Conservation (phyloP, 2,113 vertebrate species). For the Pitta sordida region DNA sequence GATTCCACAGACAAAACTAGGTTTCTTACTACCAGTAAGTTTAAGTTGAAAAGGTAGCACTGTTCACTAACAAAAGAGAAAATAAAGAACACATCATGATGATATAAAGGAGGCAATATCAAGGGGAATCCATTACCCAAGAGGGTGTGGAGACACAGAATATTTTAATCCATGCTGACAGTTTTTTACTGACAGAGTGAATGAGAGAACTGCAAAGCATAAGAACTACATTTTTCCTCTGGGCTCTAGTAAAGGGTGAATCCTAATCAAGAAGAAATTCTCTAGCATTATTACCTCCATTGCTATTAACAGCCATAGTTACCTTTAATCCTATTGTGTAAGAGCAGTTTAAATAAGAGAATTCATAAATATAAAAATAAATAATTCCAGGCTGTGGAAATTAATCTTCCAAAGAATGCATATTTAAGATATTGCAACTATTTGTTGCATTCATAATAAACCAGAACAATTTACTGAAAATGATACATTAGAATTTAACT, state of each 20-base stretch:
- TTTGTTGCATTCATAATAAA: neutral
- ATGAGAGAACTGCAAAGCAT: neutral
- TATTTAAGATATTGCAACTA: neutral
- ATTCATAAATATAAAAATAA: neutral
- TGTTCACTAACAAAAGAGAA: neutral
- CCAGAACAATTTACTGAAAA: neutral
- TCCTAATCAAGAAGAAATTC: neutral
- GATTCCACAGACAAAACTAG: neutral
- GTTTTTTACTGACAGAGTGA: neutral
- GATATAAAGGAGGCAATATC: neutral
- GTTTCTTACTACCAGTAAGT: neutral
- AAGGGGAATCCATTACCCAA: neutral
- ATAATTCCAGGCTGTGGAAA: neutral
- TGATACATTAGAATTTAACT: neutral
- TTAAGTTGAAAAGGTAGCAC: neutral
- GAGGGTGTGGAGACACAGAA: neutral
- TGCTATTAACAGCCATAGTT: neutral
- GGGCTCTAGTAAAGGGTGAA: neutral
- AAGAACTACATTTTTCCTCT: neutral
- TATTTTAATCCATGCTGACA: neutral
- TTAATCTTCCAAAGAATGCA: neutral
- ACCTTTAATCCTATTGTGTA: neutral
- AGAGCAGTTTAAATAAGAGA: neutral
- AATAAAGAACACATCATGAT: neutral
- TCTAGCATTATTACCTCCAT: neutral